A percentile compares a stretch with the other conserved stretches of the same genome.
phyloP scores from a whole-genome alignment of 2,888 invertebrate genomes.

The Herminia tarsipennalis region DNA sequence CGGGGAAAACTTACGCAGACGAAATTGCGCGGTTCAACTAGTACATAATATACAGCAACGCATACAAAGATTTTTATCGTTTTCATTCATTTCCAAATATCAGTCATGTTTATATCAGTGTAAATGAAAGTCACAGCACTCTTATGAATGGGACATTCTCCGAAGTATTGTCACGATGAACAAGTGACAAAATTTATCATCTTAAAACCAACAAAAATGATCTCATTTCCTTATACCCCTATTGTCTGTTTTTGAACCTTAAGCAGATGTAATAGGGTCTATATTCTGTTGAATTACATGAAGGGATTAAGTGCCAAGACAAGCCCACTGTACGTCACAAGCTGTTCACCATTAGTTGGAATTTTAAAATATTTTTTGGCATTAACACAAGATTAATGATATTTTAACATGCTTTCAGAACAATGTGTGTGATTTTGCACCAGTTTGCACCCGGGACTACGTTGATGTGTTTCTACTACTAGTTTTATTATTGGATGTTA shows the following conservation, averaged over 20 bases:
- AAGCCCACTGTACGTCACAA: slow-evolving; percentile 15
- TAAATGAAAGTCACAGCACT: too few species aligned
- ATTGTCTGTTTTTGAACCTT: neutral
- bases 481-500: too few species aligned
- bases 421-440: neutral
- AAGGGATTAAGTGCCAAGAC: slow-evolving; percentile 29
- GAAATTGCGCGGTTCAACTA: too few species aligned
- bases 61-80: too few species aligned
- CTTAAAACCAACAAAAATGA: slow-evolving; percentile 12
- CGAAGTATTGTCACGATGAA: neutral
- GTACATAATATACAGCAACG: too few species aligned
- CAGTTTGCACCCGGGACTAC: neutral
- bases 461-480: neutral
- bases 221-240: slow-evolving; percentile 20
- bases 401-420: slow-evolving; percentile 24
- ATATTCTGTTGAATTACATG: slow-evolving; percentile 5
- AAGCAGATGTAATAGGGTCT: slow-evolving; percentile 1
- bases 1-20: too few species aligned
- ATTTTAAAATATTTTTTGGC: slow-evolving; percentile 42
- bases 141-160: neutral
- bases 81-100: too few species aligned
- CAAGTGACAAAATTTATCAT: slow-evolving; percentile 2
- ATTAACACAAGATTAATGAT: slow-evolving; percentile 20
- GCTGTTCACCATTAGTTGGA: slow-evolving; percentile 15
- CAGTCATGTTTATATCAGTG: too few species aligned